These are phyloP conservation scores for Lagria hirta DNA, from an alignment of 2,888 invertebrate genomes.

Conservation along the genomic window DNA sequence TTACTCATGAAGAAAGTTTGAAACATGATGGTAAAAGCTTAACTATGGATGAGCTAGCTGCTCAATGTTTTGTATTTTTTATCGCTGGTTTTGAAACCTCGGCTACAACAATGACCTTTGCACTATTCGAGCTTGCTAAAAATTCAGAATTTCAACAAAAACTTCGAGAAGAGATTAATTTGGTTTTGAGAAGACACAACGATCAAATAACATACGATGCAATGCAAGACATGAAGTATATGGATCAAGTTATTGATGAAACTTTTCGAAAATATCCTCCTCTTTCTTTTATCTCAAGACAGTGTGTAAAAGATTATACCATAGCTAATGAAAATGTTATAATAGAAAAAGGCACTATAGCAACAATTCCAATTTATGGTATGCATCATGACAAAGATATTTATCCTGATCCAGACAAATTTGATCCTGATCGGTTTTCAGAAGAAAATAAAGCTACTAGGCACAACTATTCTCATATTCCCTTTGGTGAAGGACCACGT, in stretches of 20 bases:
- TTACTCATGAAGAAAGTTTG: not conserved
- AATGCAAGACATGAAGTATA: slow-evolving; percentile 53
- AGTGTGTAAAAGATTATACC: slow-evolving; percentile 36
- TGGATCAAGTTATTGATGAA: slow-evolving; percentile 53
- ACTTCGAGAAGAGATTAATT: slow-evolving; percentile 49
- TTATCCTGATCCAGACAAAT: slow-evolving; percentile 27
- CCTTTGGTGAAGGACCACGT: slow-evolving; percentile 13
- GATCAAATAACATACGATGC: slow-evolving; percentile 51
- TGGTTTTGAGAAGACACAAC: slow-evolving; percentile 40
- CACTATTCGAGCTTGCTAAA: slow-evolving; percentile 49
- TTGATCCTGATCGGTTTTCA: slow-evolving; percentile 29
- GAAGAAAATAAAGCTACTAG: slow-evolving; percentile 18
- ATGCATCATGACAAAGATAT: slow-evolving; percentile 33
- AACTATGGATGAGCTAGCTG: slow-evolving; percentile 14
- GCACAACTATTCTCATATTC: slow-evolving; percentile 3
- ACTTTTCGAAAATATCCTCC: slow-evolving; percentile 48
- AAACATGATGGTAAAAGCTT: slow-evolving; percentile 7
- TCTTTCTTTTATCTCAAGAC: slow-evolving; percentile 32
- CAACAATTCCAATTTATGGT: slow-evolving; percentile 31
- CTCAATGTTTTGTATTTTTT: slow-evolving; percentile 28
- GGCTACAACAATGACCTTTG: slow-evolving; percentile 44
- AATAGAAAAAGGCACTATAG: slow-evolving; percentile 46
- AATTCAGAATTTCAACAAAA: slow-evolving; percentile 52
- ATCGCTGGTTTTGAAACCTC: slow-evolving; percentile 35
- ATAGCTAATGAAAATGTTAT: slow-evolving; percentile 41